Evolutionary conservation across 2,113 vertebrate genomes (phyloP).

Genomic region (Raphicerus campestris): DNA sequence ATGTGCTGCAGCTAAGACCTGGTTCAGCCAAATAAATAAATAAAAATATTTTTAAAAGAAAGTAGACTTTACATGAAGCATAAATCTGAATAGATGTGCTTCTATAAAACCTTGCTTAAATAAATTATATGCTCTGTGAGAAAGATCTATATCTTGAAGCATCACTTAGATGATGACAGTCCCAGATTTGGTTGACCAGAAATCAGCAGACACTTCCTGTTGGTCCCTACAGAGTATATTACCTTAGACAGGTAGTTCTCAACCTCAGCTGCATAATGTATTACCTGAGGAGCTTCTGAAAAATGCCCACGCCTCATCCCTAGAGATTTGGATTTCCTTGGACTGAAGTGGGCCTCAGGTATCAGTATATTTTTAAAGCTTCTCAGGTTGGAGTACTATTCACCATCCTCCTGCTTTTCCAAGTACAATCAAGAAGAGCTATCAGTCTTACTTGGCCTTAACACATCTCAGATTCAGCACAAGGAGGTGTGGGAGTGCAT

Average conservation of each 20-base stretch:
- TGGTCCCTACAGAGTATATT: neutral
- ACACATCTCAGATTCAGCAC: neutral
- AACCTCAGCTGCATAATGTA: neutral
- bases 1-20: neutral
- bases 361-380: neutral
- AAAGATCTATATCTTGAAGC: neutral
- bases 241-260: neutral
- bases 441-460: neutral
- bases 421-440: neutral
- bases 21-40: neutral
- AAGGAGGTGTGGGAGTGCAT: neutral
- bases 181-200: neutral
- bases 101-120: constrained; percentile 16
- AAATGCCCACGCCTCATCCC: neutral
- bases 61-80: neutral
- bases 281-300: neutral
- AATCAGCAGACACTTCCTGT: neutral
- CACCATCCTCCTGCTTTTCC: neutral
- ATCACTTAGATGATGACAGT: neutral
- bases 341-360: neutral
- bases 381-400: neutral
- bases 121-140: neutral
- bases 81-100: neutral
- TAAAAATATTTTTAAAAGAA: neutral
- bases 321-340: neutral